phyloP scores from a whole-genome alignment of 2,888 invertebrate species.

The Glomeris marginata region DNA sequence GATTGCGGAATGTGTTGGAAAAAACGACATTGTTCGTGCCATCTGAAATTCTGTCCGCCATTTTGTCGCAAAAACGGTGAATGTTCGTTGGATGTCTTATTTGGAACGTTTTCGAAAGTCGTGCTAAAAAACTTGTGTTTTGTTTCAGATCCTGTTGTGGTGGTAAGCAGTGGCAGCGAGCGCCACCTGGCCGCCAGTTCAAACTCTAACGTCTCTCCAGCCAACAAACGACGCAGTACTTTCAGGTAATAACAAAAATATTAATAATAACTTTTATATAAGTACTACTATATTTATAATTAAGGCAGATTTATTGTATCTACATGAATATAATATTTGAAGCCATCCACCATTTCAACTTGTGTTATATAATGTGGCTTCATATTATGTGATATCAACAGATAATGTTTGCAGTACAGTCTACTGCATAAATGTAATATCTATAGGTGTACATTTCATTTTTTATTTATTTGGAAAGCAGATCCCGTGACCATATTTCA shows the following conservation, averaged over 20 bases:
- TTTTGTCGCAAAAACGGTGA: too few species aligned
- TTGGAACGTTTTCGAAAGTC: background rate
- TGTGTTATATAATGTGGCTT: too few species aligned
- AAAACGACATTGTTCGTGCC: too few species aligned
- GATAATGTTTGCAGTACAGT: too few species aligned
- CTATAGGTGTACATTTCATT: too few species aligned
- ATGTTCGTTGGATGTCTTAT: background rate
- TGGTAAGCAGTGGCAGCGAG: conserved; percentile 19
- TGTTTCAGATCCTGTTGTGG: conserved; percentile 10
- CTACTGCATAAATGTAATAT: too few species aligned
- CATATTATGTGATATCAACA: too few species aligned
- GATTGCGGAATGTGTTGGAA: too few species aligned
- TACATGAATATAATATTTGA: background rate
- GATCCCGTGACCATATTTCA: too few species aligned
- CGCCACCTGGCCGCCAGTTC: conserved; percentile 18
- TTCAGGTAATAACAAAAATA: conserved; percentile 28
- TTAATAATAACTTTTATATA: background rate
- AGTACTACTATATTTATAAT: background rate
- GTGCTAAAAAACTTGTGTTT: background rate
- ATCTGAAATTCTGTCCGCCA: too few species aligned
- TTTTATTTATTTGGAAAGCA: too few species aligned
- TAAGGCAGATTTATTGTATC: background rate
- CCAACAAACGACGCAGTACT: conserved; percentile 28
- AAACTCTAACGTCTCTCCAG: conserved; percentile 19
- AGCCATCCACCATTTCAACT: too few species aligned